Conservation (phyloP, 2,113 vertebrate genomes). For the Cryptomyrus ogoouensis region DNA sequence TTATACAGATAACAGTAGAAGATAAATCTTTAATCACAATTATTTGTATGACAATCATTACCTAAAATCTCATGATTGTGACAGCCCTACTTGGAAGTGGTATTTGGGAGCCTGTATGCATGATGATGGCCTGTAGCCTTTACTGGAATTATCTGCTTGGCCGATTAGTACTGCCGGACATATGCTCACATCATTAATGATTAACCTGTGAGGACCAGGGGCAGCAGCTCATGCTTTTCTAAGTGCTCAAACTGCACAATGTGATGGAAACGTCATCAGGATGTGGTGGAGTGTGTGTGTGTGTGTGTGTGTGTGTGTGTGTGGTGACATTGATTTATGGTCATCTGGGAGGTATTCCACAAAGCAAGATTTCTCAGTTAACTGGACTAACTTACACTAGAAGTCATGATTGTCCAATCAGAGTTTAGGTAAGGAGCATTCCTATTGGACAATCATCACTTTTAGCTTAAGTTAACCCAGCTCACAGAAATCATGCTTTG, state of each 20-base stretch:
- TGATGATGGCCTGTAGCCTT: not conserved
- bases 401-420: no score
- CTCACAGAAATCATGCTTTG: not conserved
- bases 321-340: not conserved
- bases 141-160: not conserved
- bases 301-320: not conserved
- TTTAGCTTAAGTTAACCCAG: not conserved
- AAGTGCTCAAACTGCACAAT: not conserved
- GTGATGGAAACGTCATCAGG: not conserved
- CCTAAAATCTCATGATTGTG: not conserved
- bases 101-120: not conserved
- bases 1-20: not conserved
- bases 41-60: not conserved
- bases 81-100: not conserved
- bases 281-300: not conserved
- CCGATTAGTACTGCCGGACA: not conserved
- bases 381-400: not conserved
- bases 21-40: not conserved
- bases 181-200: not conserved
- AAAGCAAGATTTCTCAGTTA: not conserved
- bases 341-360: not conserved
- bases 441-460: not conserved
- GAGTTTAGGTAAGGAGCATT: no score
- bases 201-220: not conserved
- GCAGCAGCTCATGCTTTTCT: not conserved